phyloP scores from a whole-genome alignment of 2,888 invertebrate genomes.

The Phengaris alcon region DNA sequence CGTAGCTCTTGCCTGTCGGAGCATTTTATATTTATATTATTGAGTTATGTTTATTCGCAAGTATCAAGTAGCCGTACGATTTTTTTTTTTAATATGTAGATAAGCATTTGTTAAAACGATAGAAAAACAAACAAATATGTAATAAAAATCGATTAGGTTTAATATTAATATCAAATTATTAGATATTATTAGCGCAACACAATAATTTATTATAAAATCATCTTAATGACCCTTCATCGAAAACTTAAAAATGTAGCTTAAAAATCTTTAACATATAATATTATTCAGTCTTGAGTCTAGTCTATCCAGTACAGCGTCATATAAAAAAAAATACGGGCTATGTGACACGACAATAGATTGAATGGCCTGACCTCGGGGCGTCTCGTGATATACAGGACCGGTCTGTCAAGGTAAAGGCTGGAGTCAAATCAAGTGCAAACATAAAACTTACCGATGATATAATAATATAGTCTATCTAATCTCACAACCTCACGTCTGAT shows the following conservation, averaged over 20 bases:
- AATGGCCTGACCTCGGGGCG: conserved; percentile 25
- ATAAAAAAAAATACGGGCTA: neutral
- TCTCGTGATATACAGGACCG: conserved; percentile 41
- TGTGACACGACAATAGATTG: neutral
- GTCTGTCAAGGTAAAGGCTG: conserved; percentile 59
- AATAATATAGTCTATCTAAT: neutral
- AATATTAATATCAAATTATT: no score
- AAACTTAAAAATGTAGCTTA: neutral
- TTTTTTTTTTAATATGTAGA: no score
- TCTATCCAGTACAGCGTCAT: neutral
- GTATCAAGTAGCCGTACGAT: no score
- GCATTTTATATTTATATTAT: no score
- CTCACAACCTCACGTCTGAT: conserved; percentile 1
- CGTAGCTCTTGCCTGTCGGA: no score
- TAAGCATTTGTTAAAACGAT: no score
- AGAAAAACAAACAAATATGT: no score
- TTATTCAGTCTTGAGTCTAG: neutral
- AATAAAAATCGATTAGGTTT: no score
- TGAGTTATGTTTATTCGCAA: no score
- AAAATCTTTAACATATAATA: neutral
- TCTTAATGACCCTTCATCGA: neutral
- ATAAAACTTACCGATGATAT: conserved; percentile 27
- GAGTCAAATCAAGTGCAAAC: conserved; percentile 40
- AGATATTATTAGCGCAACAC: no score
- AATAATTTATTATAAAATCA: no score